Base-by-base conservation (phyloP, 1,140 invertebrate species). In the Drosophila bipectinata region DNA sequence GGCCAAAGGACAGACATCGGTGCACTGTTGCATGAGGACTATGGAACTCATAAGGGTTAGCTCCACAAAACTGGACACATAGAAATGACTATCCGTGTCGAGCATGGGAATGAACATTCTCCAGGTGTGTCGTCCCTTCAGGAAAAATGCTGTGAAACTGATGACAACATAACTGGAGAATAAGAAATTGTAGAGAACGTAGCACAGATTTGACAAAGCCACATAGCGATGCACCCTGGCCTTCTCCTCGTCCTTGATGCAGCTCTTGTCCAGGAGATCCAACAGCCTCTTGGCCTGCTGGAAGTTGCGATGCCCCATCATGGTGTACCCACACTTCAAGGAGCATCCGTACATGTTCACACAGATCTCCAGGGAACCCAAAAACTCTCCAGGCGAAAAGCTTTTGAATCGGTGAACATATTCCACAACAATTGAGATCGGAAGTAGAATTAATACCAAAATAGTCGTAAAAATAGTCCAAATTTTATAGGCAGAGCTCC, bases 91-190 rank as follows among this genome's bases (percentile, higher is more conserved):
- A 10, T 61, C 48, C 15, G 44, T 39, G 7, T 82, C 57, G 5
- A 87, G 48, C 0, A 78, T n/a, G 0, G 82, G 82, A 45, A 82
- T 69, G 9, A 82, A 87, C 1, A 87, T 1, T 1, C 69, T 59
- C 71, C 78, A 87, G 9, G 82, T 58, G n/a, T 79, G 52, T 0
- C 48, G 62, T 18, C 75, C 66, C 4, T 9, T 12, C 10, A 56
- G 1, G 9, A 55, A 1, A 37, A 44, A 41, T 9, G 51, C 21
- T 26, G 14, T 2, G 28, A 44, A 63, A 39, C 77, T 15, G 58
- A 68, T n/a, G 44, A 75, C n/a, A n/a, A 37, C 18, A 24, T 45
- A 76, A 82, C 4, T 62, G 24, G 34, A 37, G 12, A 37, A 37
- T 12, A 37, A 10, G 1, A 72, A 9, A 10, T 63, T 52, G 14